Conservation (phyloP, 1,140 invertebrate genomes). For the Batillaria attramentaria region DNA sequence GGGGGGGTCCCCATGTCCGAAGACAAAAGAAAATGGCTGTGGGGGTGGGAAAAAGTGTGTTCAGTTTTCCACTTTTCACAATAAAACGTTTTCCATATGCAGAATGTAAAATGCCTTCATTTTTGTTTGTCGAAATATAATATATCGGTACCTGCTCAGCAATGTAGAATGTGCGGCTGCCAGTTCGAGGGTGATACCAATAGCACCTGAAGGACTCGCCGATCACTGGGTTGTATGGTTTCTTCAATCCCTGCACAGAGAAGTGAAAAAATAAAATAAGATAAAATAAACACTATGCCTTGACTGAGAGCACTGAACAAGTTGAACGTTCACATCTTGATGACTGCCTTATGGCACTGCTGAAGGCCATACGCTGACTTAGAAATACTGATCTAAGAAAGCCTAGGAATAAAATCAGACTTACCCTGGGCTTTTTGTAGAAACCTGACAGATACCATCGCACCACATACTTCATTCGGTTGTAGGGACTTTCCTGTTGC, state of each 20-base stretch:
- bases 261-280: not conserved
- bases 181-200: conserved; percentile 86
- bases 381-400: no score
- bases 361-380: not conserved
- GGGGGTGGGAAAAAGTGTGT: no score
- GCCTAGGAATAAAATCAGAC: no score
- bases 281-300: not conserved
- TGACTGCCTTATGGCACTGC: not conserved
- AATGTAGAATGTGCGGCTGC: conserved; percentile 91
- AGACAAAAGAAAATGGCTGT: no score
- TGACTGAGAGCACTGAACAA: not conserved
- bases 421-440: conserved; percentile 88
- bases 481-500: conserved; percentile 88
- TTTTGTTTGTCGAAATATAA: not conserved
- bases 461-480: conserved; percentile 89
- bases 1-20: no score
- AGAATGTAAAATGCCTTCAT: not conserved
- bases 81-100: no score
- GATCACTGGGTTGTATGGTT: conserved; percentile 95
- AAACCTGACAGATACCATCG: conserved; percentile 96
- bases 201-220: conserved; percentile 94
- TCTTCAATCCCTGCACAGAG: conserved; percentile 81
- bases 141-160: conserved; percentile 84
- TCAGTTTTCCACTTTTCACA: not conserved
- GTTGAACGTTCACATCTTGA: not conserved